Evolutionary conservation across 35 echinoderm and acorn worm species (phyloP).

Genomic region (Hemicentrotus pulcherrimus): DNA sequence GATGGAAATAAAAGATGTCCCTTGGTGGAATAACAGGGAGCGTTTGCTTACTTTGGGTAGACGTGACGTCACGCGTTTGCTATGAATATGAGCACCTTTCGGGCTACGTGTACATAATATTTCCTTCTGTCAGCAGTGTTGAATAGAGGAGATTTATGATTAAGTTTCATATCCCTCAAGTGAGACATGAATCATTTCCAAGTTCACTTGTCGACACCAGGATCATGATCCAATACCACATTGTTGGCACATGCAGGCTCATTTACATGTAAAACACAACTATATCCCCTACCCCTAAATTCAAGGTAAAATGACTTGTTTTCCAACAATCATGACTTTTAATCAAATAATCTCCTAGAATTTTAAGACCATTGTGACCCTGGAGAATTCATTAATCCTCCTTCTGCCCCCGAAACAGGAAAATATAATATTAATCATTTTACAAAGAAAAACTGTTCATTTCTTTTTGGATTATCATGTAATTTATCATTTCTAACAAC

Average conservation of each 20-base stretch:
- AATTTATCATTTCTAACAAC: too few relatives aligned
- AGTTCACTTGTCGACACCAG: not conserved
- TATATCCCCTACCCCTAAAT: not conserved
- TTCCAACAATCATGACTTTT: not conserved
- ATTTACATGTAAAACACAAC: not conserved
- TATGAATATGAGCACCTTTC: not conserved
- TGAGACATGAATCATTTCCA: not conserved
- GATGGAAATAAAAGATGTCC: not conserved
- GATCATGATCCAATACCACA: not conserved
- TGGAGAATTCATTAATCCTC: not conserved
- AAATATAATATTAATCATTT: not conserved
- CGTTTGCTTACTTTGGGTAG: not conserved
- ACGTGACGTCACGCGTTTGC: not conserved
- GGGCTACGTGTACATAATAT: not conserved
- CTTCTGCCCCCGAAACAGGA: not conserved
- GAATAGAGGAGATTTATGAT: not conserved
- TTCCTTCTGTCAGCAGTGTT: not conserved
- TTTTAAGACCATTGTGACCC: not conserved
- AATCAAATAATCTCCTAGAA: not conserved
- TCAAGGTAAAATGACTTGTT: not conserved
- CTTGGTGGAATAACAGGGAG: not conserved
- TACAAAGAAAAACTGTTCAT: not conserved
- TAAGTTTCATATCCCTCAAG: not conserved
- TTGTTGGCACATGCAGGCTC: not conserved
- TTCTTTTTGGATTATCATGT: not conserved